phyloP scores from a whole-genome alignment of 2,797 vertebrate species.

The Micromesistius poutassou region DNA sequence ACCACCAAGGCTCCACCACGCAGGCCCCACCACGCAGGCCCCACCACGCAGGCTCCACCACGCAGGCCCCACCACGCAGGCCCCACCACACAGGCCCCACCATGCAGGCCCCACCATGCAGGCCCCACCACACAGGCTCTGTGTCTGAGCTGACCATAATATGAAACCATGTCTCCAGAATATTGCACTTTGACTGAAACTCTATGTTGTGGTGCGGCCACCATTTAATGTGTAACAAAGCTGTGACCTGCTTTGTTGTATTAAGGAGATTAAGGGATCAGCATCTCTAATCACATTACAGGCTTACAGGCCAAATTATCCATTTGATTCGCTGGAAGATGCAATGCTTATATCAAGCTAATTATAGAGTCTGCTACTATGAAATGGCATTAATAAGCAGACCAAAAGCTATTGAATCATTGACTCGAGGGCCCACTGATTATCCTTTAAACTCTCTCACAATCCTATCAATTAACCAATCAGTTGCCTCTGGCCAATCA shows the following conservation, averaged over 20 bases:
- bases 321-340: background rate
- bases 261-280: background rate
- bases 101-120: too few species aligned
- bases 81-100: too few species aligned
- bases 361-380: background rate
- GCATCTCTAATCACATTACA: background rate
- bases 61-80: too few species aligned
- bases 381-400: background rate
- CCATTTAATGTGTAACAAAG: background rate
- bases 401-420: background rate
- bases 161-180: too few species aligned
- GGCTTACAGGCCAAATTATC: conserved; percentile 1
- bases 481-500: background rate
- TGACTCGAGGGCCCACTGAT: background rate
- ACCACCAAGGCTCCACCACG: too few species aligned
- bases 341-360: background rate
- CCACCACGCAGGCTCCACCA: too few species aligned
- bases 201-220: too few species aligned
- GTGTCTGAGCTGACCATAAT: too few species aligned
- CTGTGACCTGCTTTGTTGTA: background rate
- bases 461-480: background rate
- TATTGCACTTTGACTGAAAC: background rate
- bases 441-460: background rate
- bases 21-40: too few species aligned
- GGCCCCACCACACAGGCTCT: too few species aligned